A percentile compares a stretch with the other conserved stretches of the same genome.
Conservation (phyloP, 2,888 invertebrate genomes). For the Zygogramma bicolorata region DNA sequence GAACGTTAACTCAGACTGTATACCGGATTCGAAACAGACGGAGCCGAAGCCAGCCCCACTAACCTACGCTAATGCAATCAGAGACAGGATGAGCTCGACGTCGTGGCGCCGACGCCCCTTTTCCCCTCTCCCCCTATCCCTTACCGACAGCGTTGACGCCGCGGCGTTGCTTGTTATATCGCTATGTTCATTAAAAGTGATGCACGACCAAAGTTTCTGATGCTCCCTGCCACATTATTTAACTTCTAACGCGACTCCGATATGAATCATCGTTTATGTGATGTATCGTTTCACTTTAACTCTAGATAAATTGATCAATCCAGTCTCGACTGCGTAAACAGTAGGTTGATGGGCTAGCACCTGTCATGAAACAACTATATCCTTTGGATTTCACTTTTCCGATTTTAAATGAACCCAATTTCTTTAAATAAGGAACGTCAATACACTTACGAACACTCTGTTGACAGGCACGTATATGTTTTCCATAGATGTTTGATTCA, state of each 20-base stretch:
- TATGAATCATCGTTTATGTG: constrained; percentile 8
- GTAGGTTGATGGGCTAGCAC: no score
- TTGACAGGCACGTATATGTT: no score
- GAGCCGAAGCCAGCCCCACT: background rate
- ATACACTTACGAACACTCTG: no score
- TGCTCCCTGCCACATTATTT: constrained; percentile 15
- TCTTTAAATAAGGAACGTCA: no score
- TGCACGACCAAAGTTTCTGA: constrained; percentile 29
- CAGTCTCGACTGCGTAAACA: no score
- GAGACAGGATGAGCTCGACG: background rate
- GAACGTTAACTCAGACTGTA: no score
- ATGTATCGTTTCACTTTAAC: no score
- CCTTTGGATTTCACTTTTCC: no score
- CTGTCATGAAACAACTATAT: no score
- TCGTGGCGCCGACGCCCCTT: background rate
- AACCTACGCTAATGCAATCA: background rate
- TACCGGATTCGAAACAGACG: background rate
- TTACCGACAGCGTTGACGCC: background rate
- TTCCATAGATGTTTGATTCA: no score
- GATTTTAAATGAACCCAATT: no score
- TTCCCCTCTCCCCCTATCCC: background rate
- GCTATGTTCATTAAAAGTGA: constrained; percentile 34
- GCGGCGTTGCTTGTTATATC: background rate
- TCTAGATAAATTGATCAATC: no score
- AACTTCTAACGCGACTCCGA: constrained; percentile 4